Conservation (phyloP, 2,797 vertebrate species). For the Trachurus trachurus region DNA sequence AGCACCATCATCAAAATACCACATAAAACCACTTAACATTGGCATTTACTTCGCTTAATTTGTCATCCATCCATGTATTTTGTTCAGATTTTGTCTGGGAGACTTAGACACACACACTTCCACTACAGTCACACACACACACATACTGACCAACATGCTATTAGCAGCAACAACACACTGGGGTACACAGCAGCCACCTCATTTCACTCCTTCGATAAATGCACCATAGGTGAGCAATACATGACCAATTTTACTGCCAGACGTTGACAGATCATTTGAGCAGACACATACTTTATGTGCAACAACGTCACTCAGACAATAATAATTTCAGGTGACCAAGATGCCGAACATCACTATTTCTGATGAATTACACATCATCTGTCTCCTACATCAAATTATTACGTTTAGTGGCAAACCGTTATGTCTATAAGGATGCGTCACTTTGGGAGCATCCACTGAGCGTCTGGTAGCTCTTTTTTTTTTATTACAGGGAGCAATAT, state of each 20-base stretch:
- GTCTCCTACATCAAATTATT: slow-evolving; percentile 5
- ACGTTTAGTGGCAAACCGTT: not conserved
- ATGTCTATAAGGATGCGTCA: slow-evolving; percentile 2
- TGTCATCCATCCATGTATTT: not conserved
- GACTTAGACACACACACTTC: not conserved
- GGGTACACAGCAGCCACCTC: not conserved
- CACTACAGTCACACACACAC: too few species aligned
- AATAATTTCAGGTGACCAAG: not conserved
- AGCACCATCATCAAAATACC: not conserved
- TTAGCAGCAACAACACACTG: slow-evolving; percentile 2
- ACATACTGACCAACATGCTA: not conserved
- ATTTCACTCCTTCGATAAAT: not conserved
- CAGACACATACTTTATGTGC: not conserved
- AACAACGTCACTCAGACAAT: not conserved
- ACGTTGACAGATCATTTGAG: slow-evolving; percentile 4
- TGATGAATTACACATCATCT: not conserved
- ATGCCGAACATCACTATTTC: not conserved
- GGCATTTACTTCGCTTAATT: not conserved
- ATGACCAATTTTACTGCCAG: not conserved
- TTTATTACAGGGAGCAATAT: slow-evolving; percentile 38
- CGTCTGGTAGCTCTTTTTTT: slow-evolving; percentile 37
- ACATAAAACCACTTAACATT: not conserved
- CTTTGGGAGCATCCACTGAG: slow-evolving; percentile 7
- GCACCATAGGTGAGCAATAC: not conserved
- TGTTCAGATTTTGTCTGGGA: not conserved